Evolutionary conservation across 2,888 invertebrate species (phyloP).

Genomic region (Diplazon laetatorius): DNA sequence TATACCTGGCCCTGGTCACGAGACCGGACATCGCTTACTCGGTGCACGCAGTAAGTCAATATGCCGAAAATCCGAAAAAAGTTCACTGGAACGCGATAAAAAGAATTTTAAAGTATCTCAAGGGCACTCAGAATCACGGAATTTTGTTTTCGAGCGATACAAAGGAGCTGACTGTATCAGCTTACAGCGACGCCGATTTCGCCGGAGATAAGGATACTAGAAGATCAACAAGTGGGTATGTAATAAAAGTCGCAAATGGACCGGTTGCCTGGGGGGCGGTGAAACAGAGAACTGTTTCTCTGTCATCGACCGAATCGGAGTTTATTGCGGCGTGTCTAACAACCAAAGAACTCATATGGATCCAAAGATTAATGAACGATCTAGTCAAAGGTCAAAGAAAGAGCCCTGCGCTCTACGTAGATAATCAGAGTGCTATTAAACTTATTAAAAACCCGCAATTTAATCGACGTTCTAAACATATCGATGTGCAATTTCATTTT

Average conservation of each 20-base stretch:
- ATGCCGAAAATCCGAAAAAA: slow-evolving; percentile 42
- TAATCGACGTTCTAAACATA: slow-evolving; percentile 46
- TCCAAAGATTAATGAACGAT: slow-evolving; percentile 39
- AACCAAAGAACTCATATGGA: slow-evolving; percentile 53
- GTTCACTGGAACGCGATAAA: slow-evolving; percentile 62
- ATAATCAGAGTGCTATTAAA: slow-evolving; percentile 58
- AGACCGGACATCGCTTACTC: slow-evolving; percentile 62
- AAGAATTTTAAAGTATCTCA: slow-evolving; percentile 59
- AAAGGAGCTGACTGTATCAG: slow-evolving; percentile 6
- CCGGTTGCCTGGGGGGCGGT: slow-evolving; percentile 60
- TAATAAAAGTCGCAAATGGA: slow-evolving; percentile 50
- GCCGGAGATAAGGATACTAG: slow-evolving; percentile 53
- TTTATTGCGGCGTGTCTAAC: slow-evolving; percentile 56
- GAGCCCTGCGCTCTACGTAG: slow-evolving; percentile 34
- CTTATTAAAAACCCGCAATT: slow-evolving; percentile 56
- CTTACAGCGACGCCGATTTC: slow-evolving; percentile 61
- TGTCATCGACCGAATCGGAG: slow-evolving; percentile 64
- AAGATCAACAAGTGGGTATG: slow-evolving; percentile 63
- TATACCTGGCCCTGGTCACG: slow-evolving; percentile 55
- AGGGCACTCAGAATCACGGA: slow-evolving; percentile 48
- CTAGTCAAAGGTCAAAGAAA: slow-evolving; percentile 14
- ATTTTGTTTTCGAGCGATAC: slow-evolving; percentile 25
- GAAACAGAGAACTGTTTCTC: slow-evolving; percentile 54
- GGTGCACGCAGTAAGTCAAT: slow-evolving; percentile 50
- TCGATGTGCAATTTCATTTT: slow-evolving; percentile 57